Evolutionary conservation across 2,888 invertebrate species (phyloP).

Genomic region (Eutolmus rufibarbis): DNA sequence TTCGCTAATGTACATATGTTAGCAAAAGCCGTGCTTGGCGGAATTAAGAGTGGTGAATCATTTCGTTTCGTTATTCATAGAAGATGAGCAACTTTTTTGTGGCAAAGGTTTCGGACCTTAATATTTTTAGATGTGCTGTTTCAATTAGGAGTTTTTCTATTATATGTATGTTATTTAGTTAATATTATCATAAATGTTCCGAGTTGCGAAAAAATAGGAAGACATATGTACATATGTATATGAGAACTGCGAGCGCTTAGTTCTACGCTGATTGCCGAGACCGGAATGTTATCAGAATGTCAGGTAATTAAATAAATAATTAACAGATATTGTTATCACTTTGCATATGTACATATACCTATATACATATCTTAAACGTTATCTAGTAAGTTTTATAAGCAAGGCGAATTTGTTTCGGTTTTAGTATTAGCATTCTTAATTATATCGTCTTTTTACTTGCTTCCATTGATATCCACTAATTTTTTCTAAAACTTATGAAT

Average conservation of each 20-base stretch:
- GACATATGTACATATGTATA: too few relatives aligned
- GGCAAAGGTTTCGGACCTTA: neutral
- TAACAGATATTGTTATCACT: neutral
- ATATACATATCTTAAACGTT: neutral
- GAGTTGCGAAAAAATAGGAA: neutral
- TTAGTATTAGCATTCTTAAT: neutral
- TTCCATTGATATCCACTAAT: neutral
- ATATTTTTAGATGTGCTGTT: neutral
- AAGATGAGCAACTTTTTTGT: neutral
- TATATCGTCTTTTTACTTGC: neutral
- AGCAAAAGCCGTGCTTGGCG: neutral
- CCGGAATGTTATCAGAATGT: neutral
- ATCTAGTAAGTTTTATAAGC: neutral
- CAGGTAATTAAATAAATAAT: neutral
- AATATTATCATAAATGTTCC: neutral
- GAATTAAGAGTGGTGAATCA: neutral
- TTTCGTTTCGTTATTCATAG: neutral
- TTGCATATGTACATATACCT: neutral
- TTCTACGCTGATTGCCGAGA: neutral
- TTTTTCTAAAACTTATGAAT: neutral
- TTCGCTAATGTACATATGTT: neutral
- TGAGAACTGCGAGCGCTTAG: neutral
- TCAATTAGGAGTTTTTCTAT: neutral
- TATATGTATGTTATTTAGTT: neutral
- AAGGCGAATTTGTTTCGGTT: neutral